phyloP scores from a whole-genome alignment of 2,888 invertebrate genomes.

The Rhogogaster chlorosoma region DNA sequence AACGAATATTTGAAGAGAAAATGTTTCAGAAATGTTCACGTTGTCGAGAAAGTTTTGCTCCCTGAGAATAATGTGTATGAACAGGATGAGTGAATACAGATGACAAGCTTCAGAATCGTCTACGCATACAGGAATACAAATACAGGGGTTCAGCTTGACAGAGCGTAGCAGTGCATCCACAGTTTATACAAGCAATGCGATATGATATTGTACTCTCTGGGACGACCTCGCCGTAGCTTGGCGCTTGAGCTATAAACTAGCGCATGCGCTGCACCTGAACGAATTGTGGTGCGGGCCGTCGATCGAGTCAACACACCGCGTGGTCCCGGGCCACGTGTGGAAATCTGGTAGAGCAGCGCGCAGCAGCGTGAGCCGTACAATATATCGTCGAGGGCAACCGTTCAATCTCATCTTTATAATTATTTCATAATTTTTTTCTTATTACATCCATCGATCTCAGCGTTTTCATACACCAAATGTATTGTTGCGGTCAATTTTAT shows the following conservation, averaged over 20 bases:
- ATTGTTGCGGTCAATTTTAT: not conserved
- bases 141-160: slow-evolving; percentile 3
- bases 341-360: too few relatives aligned
- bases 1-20: not conserved
- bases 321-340: not conserved
- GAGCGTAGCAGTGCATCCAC: slow-evolving; percentile 12
- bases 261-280: not conserved
- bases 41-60: not conserved
- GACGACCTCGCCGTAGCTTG: slow-evolving; percentile 1
- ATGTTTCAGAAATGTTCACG: not conserved
- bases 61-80: not conserved
- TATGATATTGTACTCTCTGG: not conserved
- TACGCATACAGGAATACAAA: not conserved
- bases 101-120: slow-evolving; percentile 5
- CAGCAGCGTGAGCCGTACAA: slow-evolving; percentile 9
- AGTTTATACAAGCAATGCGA: not conserved
- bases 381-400: slow-evolving; percentile 9
- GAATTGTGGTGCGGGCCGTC: not conserved
- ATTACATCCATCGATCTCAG: not conserved
- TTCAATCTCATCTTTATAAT: not conserved
- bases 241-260: not conserved
- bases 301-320: not conserved
- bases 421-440: not conserved
- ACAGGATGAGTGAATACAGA: not conserved
- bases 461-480: not conserved